phyloP scores from a whole-genome alignment of 2,888 invertebrate genomes.

The Pristionchus entomophagus region DNA sequence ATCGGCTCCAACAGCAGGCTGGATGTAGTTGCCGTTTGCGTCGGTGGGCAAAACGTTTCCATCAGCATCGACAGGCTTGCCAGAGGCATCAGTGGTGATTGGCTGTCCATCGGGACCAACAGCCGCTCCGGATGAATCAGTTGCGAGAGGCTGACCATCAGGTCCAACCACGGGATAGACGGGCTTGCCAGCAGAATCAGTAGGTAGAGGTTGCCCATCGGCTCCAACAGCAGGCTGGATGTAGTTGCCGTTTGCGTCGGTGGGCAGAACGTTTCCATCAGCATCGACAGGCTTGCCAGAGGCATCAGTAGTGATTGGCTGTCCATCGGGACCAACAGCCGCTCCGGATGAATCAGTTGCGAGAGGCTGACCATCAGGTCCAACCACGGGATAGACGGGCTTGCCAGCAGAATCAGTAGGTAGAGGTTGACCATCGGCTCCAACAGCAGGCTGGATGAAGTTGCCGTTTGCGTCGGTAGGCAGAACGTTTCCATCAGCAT shows the following conservation, averaged over 20 bases:
- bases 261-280: conserved; percentile 54
- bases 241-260: conserved; percentile 54
- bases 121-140: background rate
- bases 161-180: background rate
- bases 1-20: background rate
- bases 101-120: background rate
- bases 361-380: conserved; percentile 56
- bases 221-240: conserved; percentile 46
- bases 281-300: conserved; percentile 52
- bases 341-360: conserved; percentile 54
- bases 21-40: conserved; percentile 15
- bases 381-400: conserved; percentile 54
- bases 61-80: background rate
- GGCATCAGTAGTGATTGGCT: conserved; percentile 60
- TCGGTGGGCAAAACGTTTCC: conserved; percentile 48
- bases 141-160: background rate
- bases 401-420: conserved; percentile 39
- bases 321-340: conserved; percentile 51
- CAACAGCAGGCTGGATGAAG: conserved; percentile 49
- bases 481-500: background rate
- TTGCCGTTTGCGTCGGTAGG: conserved; percentile 49
- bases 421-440: conserved; percentile 28
- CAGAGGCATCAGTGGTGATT: background rate
- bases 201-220: background rate
- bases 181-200: background rate